Conservation (phyloP, 2,888 invertebrate species). For the Mechanitis messenoides region DNA sequence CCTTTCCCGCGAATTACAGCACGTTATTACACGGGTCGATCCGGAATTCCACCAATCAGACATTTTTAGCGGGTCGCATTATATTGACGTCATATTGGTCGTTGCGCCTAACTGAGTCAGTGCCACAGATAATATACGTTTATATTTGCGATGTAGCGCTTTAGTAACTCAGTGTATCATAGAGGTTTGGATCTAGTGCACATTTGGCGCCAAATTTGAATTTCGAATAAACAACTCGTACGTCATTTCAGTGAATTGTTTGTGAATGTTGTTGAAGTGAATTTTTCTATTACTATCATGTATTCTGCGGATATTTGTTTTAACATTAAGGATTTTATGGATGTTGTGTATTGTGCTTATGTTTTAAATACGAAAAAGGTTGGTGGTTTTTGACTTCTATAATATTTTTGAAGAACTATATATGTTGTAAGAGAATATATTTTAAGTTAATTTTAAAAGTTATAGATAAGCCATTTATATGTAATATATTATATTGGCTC, state of each 20-base stretch:
- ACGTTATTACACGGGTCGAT: constrained; percentile 28
- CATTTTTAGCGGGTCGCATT: constrained; percentile 38
- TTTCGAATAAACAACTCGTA: not conserved
- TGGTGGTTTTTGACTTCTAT: constrained; percentile 12
- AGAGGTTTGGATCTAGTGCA: constrained; percentile 19
- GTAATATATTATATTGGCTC: constrained; percentile 14
- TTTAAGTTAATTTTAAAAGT: constrained; percentile 9
- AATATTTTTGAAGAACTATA: not conserved
- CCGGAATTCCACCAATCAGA: constrained; percentile 43
- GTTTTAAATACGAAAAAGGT: constrained; percentile 32
- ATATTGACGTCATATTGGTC: constrained; percentile 49
- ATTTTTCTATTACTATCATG: constrained; percentile 37
- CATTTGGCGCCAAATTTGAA: constrained; percentile 12
- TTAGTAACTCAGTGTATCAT: constrained; percentile 42
- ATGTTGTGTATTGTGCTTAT: constrained; percentile 66
- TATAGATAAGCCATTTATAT: constrained; percentile 10
- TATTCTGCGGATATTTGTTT: constrained; percentile 57
- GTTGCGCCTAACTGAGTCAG: constrained; percentile 47
- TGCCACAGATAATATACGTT: constrained; percentile 41
- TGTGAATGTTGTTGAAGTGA: constrained; percentile 4
- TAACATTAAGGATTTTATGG: constrained; percentile 62
- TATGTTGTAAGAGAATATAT: constrained; percentile 5
- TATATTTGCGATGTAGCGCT: constrained; percentile 47
- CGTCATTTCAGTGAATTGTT: constrained; percentile 6
- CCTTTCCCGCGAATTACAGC: constrained; percentile 5